A percentile compares a stretch with the other conserved stretches of the same genome.
These are phyloP conservation scores for Spermophilus dauricus DNA, from an alignment of 2,113 vertebrate species.

Conservation along the genomic window DNA sequence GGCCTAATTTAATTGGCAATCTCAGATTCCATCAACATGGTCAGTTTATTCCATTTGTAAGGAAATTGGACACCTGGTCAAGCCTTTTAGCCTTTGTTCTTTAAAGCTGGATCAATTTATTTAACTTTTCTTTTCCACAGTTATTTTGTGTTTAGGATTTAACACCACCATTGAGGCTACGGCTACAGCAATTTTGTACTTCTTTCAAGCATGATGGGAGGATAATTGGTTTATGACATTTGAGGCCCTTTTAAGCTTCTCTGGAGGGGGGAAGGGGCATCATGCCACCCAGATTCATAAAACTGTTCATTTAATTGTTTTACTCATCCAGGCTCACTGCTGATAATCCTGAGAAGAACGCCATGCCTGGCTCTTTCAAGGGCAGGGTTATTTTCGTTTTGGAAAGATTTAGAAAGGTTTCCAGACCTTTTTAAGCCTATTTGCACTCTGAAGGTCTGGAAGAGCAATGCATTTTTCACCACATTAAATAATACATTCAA, in stretches of 20 bases:
- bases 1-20: neutral
- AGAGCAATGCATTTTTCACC: conserved; percentile 72
- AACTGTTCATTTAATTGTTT: conserved; percentile 71
- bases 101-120: conserved; percentile 47
- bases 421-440: conserved; percentile 74
- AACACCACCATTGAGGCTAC: conserved; percentile 7
- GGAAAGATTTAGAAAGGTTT: conserved; percentile 74
- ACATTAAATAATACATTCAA: conserved; percentile 84
- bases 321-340: conserved; percentile 12
- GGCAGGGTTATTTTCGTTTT: conserved; percentile 63
- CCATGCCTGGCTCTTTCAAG: neutral
- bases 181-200: conserved; percentile 52
- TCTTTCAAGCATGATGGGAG: conserved; percentile 43
- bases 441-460: conserved; percentile 64
- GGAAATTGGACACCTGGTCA: conserved; percentile 5
- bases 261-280: neutral
- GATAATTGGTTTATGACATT: conserved; percentile 66
- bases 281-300: neutral
- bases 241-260: conserved; percentile 57
- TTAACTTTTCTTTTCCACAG: conserved; percentile 51
- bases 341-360: conserved; percentile 48
- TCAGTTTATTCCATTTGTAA: conserved; percentile 24
- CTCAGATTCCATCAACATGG: neutral
- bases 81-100: conserved; percentile 29
- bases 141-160: conserved; percentile 40